These are phyloP conservation scores for Poecilia latipinna DNA, from an alignment of 2,113 vertebrate genomes.

Conservation along the genomic window DNA sequence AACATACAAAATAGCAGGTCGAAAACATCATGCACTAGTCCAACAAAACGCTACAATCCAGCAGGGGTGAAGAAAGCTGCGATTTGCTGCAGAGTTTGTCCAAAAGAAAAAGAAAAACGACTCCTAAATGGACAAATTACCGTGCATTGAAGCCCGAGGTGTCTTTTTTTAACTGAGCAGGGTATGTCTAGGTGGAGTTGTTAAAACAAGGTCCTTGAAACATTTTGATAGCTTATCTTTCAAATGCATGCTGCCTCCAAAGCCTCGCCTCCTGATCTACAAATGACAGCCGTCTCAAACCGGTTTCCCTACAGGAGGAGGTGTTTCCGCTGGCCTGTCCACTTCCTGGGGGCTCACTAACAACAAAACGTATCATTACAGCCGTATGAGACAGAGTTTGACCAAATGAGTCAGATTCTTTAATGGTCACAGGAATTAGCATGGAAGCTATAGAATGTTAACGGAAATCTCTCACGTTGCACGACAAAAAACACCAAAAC, in stretches of 20 bases:
- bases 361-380: background rate
- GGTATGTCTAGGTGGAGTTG: slow-evolving; percentile 38
- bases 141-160: background rate
- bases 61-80: background rate
- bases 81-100: slow-evolving; percentile 13
- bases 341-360: slow-evolving; percentile 1
- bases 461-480: background rate
- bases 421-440: background rate
- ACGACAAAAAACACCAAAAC: background rate
- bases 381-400: background rate
- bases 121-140: background rate
- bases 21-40: background rate
- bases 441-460: no score
- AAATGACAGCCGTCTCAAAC: background rate
- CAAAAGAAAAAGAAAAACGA: background rate
- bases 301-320: background rate
- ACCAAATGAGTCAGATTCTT: background rate
- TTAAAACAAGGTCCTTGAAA: slow-evolving; percentile 22
- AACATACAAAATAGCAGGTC: background rate
- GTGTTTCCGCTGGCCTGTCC: background rate
- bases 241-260: slow-evolving; percentile 28
- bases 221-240: slow-evolving; percentile 68
- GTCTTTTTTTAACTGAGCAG: background rate
- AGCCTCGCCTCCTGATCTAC: background rate
- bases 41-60: background rate